These are phyloP conservation scores for Gouania willdenowi DNA, from an alignment of 2,797 vertebrate species.

Conservation along the genomic window DNA sequence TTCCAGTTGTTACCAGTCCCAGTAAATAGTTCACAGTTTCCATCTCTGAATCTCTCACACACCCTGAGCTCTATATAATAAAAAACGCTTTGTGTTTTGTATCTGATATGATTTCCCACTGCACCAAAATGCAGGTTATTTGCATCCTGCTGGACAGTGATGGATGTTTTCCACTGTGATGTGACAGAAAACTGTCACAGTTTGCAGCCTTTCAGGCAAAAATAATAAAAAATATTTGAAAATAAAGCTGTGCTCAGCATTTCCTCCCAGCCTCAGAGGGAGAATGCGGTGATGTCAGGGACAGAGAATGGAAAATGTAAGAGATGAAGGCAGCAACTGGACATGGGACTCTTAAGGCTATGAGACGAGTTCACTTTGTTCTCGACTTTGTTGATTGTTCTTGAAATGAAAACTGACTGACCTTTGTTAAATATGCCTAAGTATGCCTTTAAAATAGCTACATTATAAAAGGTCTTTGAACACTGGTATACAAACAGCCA, in stretches of 20 bases:
- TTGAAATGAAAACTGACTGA: no score
- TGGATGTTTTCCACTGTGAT: slow-evolving; percentile 22
- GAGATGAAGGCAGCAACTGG: neutral
- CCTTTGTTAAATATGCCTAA: no score
- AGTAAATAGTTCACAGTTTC: neutral
- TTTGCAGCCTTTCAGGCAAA: slow-evolving; percentile 19
- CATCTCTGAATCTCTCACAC: slow-evolving; percentile 5
- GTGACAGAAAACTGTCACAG: slow-evolving; percentile 15
- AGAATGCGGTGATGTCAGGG: slow-evolving; percentile 2
- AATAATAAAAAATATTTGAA: no score
- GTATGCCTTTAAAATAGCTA: no score
- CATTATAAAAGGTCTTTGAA: no score
- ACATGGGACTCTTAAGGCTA: neutral
- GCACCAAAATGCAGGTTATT: slow-evolving; percentile 38
- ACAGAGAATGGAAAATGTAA: slow-evolving; percentile 19
- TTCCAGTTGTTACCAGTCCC: neutral
- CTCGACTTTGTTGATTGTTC: no score
- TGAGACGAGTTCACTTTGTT: no score
- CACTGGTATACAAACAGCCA: no score
- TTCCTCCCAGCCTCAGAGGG: slow-evolving; percentile 10
- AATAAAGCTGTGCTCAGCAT: slow-evolving; percentile 22
- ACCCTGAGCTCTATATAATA: slow-evolving; percentile 9
- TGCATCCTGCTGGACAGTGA: slow-evolving; percentile 20
- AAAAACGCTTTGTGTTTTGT: slow-evolving; percentile 22
- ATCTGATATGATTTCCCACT: slow-evolving; percentile 32